Conservation (phyloP, 1,140 invertebrate genomes). For the Scaptomyza graminum region DNA sequence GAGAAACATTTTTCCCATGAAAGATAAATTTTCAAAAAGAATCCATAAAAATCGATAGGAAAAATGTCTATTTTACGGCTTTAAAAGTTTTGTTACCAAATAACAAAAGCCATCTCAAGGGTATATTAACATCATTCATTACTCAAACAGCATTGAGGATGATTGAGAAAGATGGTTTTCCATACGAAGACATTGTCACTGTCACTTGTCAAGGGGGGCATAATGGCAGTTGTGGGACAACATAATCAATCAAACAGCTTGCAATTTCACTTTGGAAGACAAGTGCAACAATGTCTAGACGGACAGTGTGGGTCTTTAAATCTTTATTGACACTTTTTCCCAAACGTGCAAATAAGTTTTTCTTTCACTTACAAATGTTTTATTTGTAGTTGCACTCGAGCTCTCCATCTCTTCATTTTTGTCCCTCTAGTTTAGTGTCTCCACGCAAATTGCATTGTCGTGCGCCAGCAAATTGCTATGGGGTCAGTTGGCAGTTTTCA, state of each 20-base stretch:
- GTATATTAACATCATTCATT: slow-evolving; percentile 6
- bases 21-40: neutral
- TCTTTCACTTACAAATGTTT: neutral
- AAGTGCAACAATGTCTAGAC: slow-evolving; percentile 42
- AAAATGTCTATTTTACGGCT: too few relatives aligned
- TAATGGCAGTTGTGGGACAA: slow-evolving; percentile 15
- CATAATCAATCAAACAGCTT: slow-evolving; percentile 53
- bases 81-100: too few relatives aligned
- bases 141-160: neutral
- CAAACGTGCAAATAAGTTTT: slow-evolving; percentile 7
- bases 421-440: slow-evolving; percentile 31
- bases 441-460: slow-evolving; percentile 62
- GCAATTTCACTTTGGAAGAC: slow-evolving; percentile 54
- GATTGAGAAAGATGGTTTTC: slow-evolving; percentile 11
- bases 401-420: neutral
- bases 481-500: slow-evolving; percentile 58
- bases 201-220: neutral
- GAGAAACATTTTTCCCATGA: neutral
- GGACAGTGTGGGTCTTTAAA: slow-evolving; percentile 3
- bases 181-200: neutral
- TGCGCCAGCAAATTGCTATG: slow-evolving; percentile 19
- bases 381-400: neutral
- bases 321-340: slow-evolving; percentile 61
- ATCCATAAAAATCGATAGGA: neutral
- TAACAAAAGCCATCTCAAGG: neutral